These are phyloP conservation scores for Oncorhynchus keta DNA, from an alignment of 2,113 vertebrate species.

Conservation along the genomic window DNA sequence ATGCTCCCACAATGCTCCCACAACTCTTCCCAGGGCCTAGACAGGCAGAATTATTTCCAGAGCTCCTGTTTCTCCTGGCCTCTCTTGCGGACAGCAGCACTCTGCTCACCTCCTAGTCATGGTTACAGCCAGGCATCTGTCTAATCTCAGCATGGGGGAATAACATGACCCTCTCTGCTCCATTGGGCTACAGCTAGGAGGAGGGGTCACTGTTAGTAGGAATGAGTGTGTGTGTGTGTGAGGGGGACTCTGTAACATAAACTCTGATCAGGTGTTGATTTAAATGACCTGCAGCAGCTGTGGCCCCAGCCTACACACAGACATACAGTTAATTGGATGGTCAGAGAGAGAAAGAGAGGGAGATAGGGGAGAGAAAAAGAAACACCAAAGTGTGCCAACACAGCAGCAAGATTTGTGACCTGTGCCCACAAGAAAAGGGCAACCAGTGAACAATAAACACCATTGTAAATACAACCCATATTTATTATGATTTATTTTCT, in stretches of 20 bases:
- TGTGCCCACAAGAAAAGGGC: no score
- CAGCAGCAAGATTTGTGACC: no score
- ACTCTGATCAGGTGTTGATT: no score
- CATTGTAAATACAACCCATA: no score
- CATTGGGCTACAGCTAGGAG: background rate
- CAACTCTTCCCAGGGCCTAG: no score
- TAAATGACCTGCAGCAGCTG: no score
- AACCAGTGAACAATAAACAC: no score
- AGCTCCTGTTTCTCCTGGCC: background rate
- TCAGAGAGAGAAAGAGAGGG: no score
- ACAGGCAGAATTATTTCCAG: background rate
- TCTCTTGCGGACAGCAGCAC: no score
- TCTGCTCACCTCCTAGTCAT: background rate
- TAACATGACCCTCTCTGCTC: background rate
- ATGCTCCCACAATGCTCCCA: background rate
- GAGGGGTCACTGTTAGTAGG: background rate
- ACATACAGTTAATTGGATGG: background rate
- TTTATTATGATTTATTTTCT: no score
- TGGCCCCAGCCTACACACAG: background rate
- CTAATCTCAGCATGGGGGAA: background rate
- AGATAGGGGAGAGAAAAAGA: no score
- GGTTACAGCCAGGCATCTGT: background rate
- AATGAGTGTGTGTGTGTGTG: background rate
- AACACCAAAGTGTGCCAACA: no score
- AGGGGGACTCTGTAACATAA: background rate